Conservation (phyloP, 2,113 vertebrate genomes). For the Boulengeromyrus knoepffleri region DNA sequence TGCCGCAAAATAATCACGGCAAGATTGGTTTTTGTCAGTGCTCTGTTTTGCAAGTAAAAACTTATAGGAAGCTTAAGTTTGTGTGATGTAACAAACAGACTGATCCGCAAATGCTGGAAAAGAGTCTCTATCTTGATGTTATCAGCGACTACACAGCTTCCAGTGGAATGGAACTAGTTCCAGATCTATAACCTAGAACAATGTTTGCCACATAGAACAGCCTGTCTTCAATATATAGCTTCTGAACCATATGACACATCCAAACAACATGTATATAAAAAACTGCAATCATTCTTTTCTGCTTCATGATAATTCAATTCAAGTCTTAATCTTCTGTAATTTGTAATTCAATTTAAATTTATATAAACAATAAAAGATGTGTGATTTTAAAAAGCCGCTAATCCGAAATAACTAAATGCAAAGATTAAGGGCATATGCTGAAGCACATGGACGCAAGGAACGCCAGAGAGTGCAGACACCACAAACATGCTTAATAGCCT, state of each 20-base stretch:
- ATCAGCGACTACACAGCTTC: not conserved
- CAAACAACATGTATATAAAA: not conserved
- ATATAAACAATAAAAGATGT: not conserved
- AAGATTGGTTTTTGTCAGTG: not conserved
- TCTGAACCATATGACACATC: not conserved
- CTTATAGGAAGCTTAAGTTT: not conserved
- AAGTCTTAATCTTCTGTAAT: not conserved
- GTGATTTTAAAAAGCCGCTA: not conserved
- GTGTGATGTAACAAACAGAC: not conserved
- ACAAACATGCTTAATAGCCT: slow-evolving; percentile 58
- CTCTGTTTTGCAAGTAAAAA: not conserved
- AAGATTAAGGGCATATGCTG: slow-evolving; percentile 52
- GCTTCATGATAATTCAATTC: not conserved
- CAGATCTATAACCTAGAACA: not conserved
- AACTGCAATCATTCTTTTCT: slow-evolving; percentile 20
- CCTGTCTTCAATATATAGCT: slow-evolving; percentile 22
- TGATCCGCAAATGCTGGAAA: not conserved
- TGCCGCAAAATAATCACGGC: not conserved
- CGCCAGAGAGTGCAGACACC: slow-evolving; percentile 6
- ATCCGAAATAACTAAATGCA: slow-evolving; percentile 63
- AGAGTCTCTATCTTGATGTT: not conserved
- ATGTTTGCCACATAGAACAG: not conserved
- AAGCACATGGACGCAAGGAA: slow-evolving; percentile 25
- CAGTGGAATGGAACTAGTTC: not conserved
- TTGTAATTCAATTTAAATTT: not conserved